Conservation (phyloP, 2,113 vertebrate species). For the Nansenia antarctica region DNA sequence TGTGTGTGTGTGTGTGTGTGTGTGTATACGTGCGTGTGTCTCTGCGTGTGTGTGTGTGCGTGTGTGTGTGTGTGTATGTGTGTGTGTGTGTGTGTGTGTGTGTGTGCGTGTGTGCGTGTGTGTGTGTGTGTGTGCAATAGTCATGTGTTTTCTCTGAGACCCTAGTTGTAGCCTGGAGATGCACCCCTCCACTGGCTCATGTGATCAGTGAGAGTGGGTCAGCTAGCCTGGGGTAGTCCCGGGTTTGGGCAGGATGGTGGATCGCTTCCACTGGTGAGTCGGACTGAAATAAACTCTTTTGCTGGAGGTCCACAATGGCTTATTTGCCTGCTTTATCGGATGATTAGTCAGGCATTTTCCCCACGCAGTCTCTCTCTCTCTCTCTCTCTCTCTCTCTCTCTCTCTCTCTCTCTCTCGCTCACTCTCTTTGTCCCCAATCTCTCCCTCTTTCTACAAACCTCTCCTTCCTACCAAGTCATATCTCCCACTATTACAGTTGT, state of each 20-base stretch:
- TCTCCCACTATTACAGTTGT: no score
- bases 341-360: no score
- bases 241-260: slow-evolving; percentile 27
- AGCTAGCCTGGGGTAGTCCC: slow-evolving; percentile 26
- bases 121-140: slow-evolving; percentile 48
- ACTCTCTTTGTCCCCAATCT: no score
- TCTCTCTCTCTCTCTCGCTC: no score
- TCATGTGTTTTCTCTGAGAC: slow-evolving; percentile 64
- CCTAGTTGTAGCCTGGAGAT: slow-evolving; percentile 51
- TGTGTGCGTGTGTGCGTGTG: slow-evolving; percentile 16
- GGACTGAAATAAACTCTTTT: slow-evolving; percentile 46
- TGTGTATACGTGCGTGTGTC: neutral
- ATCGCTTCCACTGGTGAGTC: slow-evolving; percentile 35
- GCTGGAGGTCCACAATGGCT: no score
- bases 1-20: slow-evolving; percentile 11
- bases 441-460: no score
- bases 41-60: neutral
- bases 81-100: neutral
- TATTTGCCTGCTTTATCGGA: neutral
- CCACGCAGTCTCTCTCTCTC: no score
- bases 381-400: no score
- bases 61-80: slow-evolving; percentile 14
- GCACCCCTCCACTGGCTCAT: slow-evolving; percentile 58
- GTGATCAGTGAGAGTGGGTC: slow-evolving; percentile 60
- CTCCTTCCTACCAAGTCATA: no score